Evolutionary conservation across 2,113 vertebrate species (phyloP).

Genomic region (Fulica atra): DNA sequence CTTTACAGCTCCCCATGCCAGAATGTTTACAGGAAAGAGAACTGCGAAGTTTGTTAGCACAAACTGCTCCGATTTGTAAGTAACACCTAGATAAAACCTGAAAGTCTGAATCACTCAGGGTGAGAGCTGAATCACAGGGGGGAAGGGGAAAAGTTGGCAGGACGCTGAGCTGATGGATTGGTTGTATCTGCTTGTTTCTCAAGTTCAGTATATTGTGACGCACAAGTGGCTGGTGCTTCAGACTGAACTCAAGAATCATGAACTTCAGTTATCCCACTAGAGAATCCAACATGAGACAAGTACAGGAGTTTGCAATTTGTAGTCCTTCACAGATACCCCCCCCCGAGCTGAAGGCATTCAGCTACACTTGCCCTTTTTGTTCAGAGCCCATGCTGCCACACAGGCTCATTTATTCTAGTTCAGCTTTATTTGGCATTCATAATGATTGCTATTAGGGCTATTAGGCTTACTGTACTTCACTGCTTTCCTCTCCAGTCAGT

Average conservation of each 20-base stretch:
- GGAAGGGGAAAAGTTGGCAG: background rate
- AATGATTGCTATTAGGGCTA: constrained; percentile 33
- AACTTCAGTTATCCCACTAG: background rate
- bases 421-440: constrained; percentile 19
- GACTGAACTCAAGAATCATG: background rate
- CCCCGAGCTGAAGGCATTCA: background rate
- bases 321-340: background rate
- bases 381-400: background rate
- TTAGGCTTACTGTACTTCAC: constrained; percentile 24
- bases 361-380: background rate
- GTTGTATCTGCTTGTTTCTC: background rate
- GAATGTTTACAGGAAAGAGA: background rate
- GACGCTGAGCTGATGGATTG: background rate
- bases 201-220: background rate
- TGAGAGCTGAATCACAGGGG: background rate
- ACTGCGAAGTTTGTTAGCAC: background rate
- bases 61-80: background rate
- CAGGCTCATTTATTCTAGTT: background rate
- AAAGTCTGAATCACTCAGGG: background rate
- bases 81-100: background rate
- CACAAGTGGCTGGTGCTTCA: background rate
- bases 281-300: background rate
- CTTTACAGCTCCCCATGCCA: background rate
- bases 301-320: background rate
- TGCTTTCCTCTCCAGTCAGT: constrained; percentile 51